Evolutionary conservation across 1,140 invertebrate species (phyloP).

Genomic region (Trichogramma pretiosum): DNA sequence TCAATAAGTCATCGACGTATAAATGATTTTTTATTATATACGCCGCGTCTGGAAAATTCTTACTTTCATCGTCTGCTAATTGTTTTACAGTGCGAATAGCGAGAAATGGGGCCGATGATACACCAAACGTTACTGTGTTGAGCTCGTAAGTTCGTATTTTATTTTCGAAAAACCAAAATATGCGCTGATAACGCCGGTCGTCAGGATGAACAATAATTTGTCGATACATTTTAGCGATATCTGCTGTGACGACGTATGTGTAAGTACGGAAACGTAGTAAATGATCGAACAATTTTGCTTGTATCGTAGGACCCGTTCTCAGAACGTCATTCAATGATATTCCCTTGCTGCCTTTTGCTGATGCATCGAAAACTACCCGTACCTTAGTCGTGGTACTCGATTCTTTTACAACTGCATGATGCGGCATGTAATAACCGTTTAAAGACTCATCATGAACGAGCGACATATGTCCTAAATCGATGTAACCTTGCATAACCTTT

Average conservation of each 20-base stretch:
- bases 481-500: conserved; percentile 22
- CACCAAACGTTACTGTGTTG: conserved; percentile 7
- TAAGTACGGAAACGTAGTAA: conserved; percentile 1
- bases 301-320: not conserved
- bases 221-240: conserved; percentile 14
- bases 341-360: not conserved
- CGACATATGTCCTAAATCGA: not conserved
- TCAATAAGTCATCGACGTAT: conserved; percentile 8
- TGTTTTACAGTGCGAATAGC: too few relatives aligned
- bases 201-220: conserved; percentile 1
- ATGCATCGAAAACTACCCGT: conserved; percentile 7
- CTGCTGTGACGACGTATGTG: not conserved
- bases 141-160: not conserved
- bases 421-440: not conserved
- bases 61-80: not conserved
- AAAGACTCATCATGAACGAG: not conserved
- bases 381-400: not conserved
- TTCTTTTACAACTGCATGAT: not conserved
- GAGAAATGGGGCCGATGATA: not conserved
- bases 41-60: not conserved
- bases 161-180: not conserved
- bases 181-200: not conserved
- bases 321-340: not conserved
- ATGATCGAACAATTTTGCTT: not conserved
- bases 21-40: not conserved